phyloP scores from a whole-genome alignment of 1,140 invertebrate species.

The Arion vulgaris region DNA sequence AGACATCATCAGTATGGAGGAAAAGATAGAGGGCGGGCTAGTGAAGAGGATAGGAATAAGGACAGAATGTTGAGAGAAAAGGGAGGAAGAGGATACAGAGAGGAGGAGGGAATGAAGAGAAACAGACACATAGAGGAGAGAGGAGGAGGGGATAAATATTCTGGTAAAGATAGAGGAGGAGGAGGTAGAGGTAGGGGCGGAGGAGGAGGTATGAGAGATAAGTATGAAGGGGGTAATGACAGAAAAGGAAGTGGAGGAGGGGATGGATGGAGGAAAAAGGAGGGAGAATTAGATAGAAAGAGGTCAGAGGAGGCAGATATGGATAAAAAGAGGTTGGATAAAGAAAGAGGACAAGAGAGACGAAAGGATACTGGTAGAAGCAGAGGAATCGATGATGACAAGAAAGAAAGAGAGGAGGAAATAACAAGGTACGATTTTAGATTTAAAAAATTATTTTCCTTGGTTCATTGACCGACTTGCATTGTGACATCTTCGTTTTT shows the following conservation, averaged over 20 bases:
- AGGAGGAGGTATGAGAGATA: not conserved
- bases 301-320: not conserved
- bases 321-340: conserved; percentile 1
- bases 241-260: not conserved
- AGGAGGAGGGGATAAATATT: conserved; percentile 9
- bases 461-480: too few species aligned
- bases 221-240: conserved; percentile 11
- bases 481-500: too few species aligned
- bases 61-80: conserved; percentile 3
- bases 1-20: not conserved
- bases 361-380: not conserved
- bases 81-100: conserved; percentile 6
- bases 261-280: conserved; percentile 4
- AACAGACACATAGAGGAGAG: not conserved
- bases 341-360: conserved; percentile 18
- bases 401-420: not conserved
- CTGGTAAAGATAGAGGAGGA: conserved; percentile 14
- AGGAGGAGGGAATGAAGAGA: not conserved
- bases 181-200: not conserved
- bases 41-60: conserved; percentile 10
- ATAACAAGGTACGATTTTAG: not conserved
- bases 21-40: not conserved
- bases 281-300: not conserved
- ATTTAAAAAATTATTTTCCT: too few species aligned
- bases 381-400: conserved; percentile 8